Evolutionary conservation across 1,140 invertebrate genomes (phyloP).

Genomic region (Tigriopus japonicus): DNA sequence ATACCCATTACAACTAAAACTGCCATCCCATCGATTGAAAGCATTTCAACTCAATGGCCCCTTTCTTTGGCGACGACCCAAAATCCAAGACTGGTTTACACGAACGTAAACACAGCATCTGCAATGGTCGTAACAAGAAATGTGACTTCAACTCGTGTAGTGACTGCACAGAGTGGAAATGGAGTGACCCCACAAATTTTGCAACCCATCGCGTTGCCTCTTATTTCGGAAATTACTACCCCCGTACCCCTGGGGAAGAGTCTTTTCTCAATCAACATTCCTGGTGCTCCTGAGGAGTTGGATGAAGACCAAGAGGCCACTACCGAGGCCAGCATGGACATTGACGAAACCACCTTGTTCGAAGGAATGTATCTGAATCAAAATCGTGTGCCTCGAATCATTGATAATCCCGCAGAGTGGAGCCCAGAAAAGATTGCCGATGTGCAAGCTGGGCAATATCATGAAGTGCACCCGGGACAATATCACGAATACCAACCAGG

Average conservation of each 20-base stretch:
- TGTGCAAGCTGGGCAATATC: neutral
- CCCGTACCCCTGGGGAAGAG: neutral
- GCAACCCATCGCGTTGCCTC: neutral
- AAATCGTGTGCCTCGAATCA: neutral
- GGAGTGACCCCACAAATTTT: neutral
- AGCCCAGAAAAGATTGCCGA: too few species aligned
- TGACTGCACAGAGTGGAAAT: neutral
- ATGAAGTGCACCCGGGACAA: neutral
- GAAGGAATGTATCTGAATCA: neutral
- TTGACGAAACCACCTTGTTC: neutral
- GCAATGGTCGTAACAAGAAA: neutral
- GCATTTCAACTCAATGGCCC: neutral
- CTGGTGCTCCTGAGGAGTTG: neutral
- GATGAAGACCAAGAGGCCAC: neutral
- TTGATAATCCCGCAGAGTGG: neutral
- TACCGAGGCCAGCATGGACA: neutral
- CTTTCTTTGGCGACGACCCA: neutral
- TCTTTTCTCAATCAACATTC: neutral
- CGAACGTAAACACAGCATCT: neutral
- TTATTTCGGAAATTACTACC: neutral
- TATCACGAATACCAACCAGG: slow-evolving; percentile 1
- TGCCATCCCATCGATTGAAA: too few species aligned
- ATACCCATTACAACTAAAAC: neutral
- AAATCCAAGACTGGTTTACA: neutral
- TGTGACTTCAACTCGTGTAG: neutral